Conservation (phyloP, 2,797 vertebrate species). For the Mycteria americana region DNA sequence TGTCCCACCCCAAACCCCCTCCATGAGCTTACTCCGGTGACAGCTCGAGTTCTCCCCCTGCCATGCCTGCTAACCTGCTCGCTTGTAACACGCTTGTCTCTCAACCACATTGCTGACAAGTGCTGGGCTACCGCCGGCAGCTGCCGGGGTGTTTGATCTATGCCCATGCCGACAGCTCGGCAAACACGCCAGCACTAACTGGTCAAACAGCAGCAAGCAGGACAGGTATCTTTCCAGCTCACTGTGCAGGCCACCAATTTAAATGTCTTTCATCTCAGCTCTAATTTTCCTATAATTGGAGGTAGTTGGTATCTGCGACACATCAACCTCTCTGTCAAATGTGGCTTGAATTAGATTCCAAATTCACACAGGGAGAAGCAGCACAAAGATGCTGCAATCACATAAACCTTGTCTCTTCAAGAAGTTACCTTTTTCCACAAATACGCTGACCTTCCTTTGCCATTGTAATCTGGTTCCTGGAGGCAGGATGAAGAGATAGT, state of each 20-base stretch:
- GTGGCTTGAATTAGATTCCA: not conserved
- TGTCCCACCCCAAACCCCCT: not conserved
- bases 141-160: not conserved
- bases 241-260: not conserved
- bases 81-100: not conserved
- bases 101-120: not conserved
- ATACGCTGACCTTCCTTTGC: not conserved
- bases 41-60: not conserved
- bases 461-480: slow-evolving; percentile 31
- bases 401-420: not conserved
- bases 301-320: not conserved
- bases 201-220: not conserved
- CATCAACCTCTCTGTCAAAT: not conserved
- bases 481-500: slow-evolving; percentile 34
- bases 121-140: fast-evolving
- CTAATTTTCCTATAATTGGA: not conserved
- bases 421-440: not conserved
- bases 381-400: not conserved
- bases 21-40: not conserved
- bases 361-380: not conserved
- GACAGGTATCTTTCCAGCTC: not conserved
- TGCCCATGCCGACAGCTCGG: not conserved
- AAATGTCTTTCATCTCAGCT: not conserved
- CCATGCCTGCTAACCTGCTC: not conserved
- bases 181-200: not conserved